These are phyloP conservation scores for Cinclus cinclus DNA, from an alignment of 2,113 vertebrate species.

Conservation along the genomic window DNA sequence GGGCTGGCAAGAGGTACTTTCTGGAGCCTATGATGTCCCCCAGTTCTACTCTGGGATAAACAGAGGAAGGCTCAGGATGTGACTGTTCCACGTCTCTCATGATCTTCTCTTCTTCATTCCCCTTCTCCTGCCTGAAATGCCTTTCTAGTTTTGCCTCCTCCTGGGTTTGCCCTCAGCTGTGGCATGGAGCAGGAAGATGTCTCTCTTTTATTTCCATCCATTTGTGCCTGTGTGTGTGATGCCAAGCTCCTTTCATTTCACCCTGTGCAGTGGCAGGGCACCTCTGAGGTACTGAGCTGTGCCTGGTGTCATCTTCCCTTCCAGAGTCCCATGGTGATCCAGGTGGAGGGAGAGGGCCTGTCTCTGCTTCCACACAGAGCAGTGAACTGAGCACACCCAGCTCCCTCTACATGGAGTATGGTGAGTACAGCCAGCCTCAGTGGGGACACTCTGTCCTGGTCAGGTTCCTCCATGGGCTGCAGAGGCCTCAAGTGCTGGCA, in stretches of 20 bases:
- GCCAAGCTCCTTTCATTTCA: background rate
- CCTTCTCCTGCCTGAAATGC: background rate
- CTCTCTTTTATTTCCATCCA: background rate
- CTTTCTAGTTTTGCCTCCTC: background rate
- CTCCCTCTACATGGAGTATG: constrained; percentile 86
- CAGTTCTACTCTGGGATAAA: background rate
- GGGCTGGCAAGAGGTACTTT: background rate
- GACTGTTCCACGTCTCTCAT: background rate
- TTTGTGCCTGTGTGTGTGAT: background rate
- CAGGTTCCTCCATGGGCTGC: background rate
- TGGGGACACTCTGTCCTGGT: accelerated
- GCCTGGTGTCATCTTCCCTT: constrained; percentile 4
- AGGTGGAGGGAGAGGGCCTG: constrained; percentile 62
- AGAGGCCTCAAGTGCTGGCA: background rate
- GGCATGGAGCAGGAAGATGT: background rate
- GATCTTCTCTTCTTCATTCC: background rate
- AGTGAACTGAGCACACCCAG: constrained; percentile 76
- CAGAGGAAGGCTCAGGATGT: background rate
- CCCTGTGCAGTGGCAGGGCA: background rate
- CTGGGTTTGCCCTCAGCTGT: background rate
- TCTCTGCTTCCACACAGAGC: constrained; percentile 76
- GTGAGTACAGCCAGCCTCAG: constrained; percentile 71
- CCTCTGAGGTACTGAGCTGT: background rate
- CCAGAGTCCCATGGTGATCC: constrained; percentile 79
- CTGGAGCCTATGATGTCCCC: background rate